Evolutionary conservation across 1,140 invertebrate genomes (phyloP).

Genomic region (Antheraea mylitta): DNA sequence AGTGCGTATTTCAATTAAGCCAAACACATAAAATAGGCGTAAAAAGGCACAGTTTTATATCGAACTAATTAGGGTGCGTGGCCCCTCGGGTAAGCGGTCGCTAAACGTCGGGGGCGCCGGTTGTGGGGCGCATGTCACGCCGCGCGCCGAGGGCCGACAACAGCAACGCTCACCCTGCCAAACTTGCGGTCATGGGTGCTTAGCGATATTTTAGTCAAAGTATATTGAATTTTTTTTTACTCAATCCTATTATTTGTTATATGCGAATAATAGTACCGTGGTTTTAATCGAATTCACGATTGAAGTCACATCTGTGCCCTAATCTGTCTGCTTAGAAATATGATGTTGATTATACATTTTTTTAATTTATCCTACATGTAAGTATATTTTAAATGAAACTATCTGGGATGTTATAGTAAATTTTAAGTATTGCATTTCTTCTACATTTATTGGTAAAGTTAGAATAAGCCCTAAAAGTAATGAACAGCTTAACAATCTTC

Average conservation of each 20-base stretch:
- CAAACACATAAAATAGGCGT: conserved; percentile 40
- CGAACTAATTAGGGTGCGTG: conserved; percentile 53
- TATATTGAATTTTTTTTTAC: conserved; percentile 24
- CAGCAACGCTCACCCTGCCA: conserved; percentile 26
- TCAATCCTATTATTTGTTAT: conserved; percentile 1
- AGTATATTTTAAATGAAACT: too few species aligned
- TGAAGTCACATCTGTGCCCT: background rate
- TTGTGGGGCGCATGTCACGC: conserved; percentile 6
- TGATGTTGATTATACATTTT: too few species aligned
- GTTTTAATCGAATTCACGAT: background rate
- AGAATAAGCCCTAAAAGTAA: too few species aligned
- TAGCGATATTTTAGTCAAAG: conserved; percentile 19
- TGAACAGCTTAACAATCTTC: background rate
- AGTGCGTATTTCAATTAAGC: conserved; percentile 40
- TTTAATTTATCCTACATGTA: too few species aligned
- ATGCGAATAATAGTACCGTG: background rate
- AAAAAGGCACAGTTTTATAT: conserved; percentile 53
- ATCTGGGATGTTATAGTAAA: too few species aligned
- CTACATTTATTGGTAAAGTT: too few species aligned
- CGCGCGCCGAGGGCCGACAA: conserved; percentile 13
- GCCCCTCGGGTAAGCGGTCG: conserved; percentile 32
- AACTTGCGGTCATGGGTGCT: conserved; percentile 42
- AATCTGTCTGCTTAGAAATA: background rate
- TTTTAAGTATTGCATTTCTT: too few species aligned
- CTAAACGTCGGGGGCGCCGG: conserved; percentile 34